Conservation (phyloP, 2,113 vertebrate genomes). For the Psettodes erumei region DNA sequence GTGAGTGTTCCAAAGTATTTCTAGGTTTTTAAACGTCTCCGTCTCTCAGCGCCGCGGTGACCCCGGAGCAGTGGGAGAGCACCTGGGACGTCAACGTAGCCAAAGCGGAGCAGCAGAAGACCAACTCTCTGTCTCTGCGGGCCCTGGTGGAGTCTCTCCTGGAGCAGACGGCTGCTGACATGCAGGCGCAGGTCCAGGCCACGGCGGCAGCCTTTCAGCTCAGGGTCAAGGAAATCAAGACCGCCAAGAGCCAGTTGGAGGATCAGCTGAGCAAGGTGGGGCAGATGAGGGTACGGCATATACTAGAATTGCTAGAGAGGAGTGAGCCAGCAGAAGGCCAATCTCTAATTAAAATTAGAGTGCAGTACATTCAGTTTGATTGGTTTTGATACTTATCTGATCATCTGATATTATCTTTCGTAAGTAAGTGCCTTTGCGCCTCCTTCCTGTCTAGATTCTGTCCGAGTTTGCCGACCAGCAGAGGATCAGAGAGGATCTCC, state of each 20-base stretch:
- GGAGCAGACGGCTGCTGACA: constrained; percentile 84
- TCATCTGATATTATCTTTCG: too few relatives aligned
- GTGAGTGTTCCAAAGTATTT: background rate
- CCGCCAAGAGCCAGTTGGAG: constrained; percentile 86
- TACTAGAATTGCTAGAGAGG: background rate
- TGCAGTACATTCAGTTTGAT: too few relatives aligned
- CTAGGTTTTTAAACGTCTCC: background rate
- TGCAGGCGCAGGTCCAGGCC: constrained; percentile 79
- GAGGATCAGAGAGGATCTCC: constrained; percentile 83
- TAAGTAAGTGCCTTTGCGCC: background rate
- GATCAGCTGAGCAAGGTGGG: constrained; percentile 85
- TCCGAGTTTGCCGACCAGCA: constrained; percentile 86
- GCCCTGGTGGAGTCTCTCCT: constrained; percentile 86
- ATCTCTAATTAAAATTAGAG: background rate
- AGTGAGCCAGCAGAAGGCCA: background rate
- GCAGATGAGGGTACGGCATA: background rate
- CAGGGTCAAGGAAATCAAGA: constrained; percentile 85
- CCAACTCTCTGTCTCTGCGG: constrained; percentile 83
- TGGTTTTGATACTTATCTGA: too few relatives aligned
- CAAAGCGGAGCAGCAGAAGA: constrained; percentile 89
- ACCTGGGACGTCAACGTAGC: constrained; percentile 86
- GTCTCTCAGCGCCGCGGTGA: constrained; percentile 80
- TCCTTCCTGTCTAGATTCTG: constrained; percentile 82
- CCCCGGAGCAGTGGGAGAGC: constrained; percentile 86
- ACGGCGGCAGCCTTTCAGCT: constrained; percentile 81